Conservation (phyloP, 2,888 invertebrate genomes). For the Aleiodes leptofemur region DNA sequence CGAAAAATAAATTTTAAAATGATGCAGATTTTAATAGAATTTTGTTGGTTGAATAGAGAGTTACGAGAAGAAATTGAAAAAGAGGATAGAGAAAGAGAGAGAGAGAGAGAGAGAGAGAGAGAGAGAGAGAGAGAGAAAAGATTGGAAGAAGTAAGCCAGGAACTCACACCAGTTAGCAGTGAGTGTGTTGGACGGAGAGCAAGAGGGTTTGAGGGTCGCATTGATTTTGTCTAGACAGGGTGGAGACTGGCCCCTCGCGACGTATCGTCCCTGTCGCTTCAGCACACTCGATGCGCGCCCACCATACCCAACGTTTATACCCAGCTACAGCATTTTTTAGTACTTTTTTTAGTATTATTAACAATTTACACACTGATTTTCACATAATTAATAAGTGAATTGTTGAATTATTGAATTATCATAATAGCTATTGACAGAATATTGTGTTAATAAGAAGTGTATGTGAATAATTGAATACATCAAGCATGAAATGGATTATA, state of each 20-base stretch:
- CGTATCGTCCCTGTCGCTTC: conserved; percentile 64
- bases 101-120: conserved; percentile 19
- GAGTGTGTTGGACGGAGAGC: conserved; percentile 45
- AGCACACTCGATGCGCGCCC: conserved; percentile 53
- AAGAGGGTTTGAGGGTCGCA: conserved; percentile 69
- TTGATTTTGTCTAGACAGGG: conserved; percentile 74
- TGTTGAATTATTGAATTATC: neutral
- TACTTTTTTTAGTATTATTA: neutral
- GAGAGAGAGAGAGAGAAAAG: conserved; percentile 19
- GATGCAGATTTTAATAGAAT: no score
- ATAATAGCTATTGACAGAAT: neutral
- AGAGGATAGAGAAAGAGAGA: neutral
- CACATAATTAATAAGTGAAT: neutral
- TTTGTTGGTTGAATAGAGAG: no score
- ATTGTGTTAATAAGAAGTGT: neutral
- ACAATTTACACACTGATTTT: neutral
- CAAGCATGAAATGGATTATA: conserved; percentile 16
- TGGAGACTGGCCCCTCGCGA: conserved; percentile 65
- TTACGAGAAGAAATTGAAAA: neutral
- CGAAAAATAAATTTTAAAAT: no score
- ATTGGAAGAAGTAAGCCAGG: conserved; percentile 20
- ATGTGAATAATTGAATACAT: neutral
- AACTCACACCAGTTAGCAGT: conserved; percentile 10
- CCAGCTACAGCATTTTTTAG: conserved; percentile 21
- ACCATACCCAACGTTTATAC: conserved; percentile 31